A percentile compares a stretch with the other conserved stretches of the same genome.
These are phyloP conservation scores for Protophormia terraenovae DNA, from an alignment of 2,888 invertebrate species.

Conservation along the genomic window DNA sequence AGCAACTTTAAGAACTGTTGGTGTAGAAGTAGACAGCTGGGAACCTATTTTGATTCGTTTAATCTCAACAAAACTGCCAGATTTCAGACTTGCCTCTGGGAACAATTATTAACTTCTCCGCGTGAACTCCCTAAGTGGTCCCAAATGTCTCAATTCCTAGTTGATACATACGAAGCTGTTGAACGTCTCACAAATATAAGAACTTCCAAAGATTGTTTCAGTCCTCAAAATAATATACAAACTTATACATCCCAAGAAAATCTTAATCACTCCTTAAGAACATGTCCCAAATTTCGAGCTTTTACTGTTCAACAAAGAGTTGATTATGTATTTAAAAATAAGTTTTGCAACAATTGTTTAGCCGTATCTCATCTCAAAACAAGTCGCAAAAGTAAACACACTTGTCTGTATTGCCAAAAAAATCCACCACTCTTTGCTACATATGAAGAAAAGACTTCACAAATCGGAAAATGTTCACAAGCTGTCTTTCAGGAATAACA, in stretches of 20 bases:
- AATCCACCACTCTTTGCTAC: background rate
- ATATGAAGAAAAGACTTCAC: background rate
- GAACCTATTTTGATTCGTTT: background rate
- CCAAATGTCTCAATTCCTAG: slow-evolving; percentile 8
- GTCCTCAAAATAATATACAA: background rate
- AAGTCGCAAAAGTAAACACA: background rate
- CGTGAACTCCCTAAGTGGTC: slow-evolving; percentile 9
- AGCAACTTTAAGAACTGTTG: background rate
- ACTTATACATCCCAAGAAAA: background rate
- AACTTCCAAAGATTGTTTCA: background rate
- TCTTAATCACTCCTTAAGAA: background rate
- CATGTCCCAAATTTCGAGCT: background rate
- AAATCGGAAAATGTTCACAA: too few relatives aligned
- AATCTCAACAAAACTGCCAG: background rate
- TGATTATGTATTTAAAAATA: background rate
- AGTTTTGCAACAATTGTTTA: background rate
- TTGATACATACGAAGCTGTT: background rate
- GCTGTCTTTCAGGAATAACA: too few relatives aligned
- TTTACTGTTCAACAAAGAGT: background rate
- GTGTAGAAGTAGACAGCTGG: background rate
- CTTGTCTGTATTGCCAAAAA: background rate
- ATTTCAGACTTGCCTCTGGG: background rate
- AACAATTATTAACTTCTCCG: background rate
- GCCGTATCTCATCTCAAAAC: background rate
- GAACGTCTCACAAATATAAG: background rate